Base-by-base conservation (phyloP, 1,140 invertebrate species). In the Triops longicaudatus region DNA sequence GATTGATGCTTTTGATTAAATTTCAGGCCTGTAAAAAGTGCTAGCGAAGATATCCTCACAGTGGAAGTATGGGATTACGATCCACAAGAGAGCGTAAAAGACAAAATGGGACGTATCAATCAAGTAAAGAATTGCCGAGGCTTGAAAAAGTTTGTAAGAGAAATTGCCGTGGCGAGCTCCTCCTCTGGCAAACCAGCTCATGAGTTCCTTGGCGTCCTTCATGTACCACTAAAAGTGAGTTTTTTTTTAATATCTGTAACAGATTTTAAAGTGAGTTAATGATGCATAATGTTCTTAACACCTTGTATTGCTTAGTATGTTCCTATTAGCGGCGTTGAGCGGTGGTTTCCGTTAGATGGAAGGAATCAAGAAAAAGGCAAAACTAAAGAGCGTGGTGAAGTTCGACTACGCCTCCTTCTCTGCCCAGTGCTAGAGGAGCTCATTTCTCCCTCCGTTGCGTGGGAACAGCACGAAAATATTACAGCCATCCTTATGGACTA, bases 91-190 rank as follows among this genome's bases (percentile, higher is more conserved):
- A 92, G 92, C 0, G 89, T 95, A 0, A 89, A 90, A 78, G 93
- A 94, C 82, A 95, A 95, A 85, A 91, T 95, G 85, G 91, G 89
- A 74, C 93, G 93, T 85, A 88, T 95, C 76, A 89, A 91, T 77
- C 91, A 91, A 80, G 91, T 95, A 0, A 94, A 94, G 84, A 93
- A 92, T 10, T 90, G 93, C 0, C 90, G 90, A 82, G 93, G 93
- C 0, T 85, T 94, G 9, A 87, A 91, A 26, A 94, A 93, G 84
- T 83, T 94, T 14, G 90, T 98, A 85, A 98, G 98, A 83, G 96
- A 99, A 87, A 96, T 98, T 72, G 96, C 96, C 0, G 91, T 98
- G 74, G 97, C 96, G 5, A 96, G 95, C 1, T 91, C 96, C 9
- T 93, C 92, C 3, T 44, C 76, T 17, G 93, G 93, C 28, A 95